Evolutionary conservation across 2,888 invertebrate species (phyloP).

Genomic region (Boloria selene): DNA sequence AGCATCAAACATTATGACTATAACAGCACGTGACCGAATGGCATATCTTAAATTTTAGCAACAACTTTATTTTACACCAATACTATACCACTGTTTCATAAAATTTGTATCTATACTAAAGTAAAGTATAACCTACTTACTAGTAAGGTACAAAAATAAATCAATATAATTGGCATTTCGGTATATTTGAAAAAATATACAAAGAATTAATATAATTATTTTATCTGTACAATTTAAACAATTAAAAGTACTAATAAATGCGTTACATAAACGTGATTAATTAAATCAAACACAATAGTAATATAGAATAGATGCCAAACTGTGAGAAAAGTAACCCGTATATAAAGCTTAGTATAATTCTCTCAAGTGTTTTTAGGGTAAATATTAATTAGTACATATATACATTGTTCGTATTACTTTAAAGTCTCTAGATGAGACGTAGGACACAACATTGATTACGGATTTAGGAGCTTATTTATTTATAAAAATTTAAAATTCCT

Average conservation of each 20-base stretch:
- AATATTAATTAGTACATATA: conserved; percentile 28
- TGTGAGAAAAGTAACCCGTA: conserved; percentile 53
- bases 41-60: too few species aligned
- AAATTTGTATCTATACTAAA: too few species aligned
- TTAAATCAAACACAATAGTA: conserved; percentile 30
- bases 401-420: conserved; percentile 25
- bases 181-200: conserved; percentile 80
- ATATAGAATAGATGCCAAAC: conserved; percentile 39
- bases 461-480: conserved; percentile 22
- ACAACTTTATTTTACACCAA: too few species aligned
- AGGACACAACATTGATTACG: conserved; percentile 25
- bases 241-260: conserved; percentile 71
- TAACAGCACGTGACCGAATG: too few species aligned
- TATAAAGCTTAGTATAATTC: conserved; percentile 40
- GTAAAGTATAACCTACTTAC: background rate
- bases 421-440: conserved; percentile 27
- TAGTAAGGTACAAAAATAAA: conserved; percentile 21
- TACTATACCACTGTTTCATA: too few species aligned
- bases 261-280: conserved; percentile 53
- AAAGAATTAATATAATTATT: conserved; percentile 71
- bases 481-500: conserved; percentile 12
- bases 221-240: conserved; percentile 74
- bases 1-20: too few species aligned
- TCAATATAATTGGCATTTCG: conserved; percentile 56
- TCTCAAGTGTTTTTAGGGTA: conserved; percentile 29